Evolutionary conservation across 30 jellyfish, hydroid and myxozoan species (phyloP).

Genomic region (Catostylus mosaicus): DNA sequence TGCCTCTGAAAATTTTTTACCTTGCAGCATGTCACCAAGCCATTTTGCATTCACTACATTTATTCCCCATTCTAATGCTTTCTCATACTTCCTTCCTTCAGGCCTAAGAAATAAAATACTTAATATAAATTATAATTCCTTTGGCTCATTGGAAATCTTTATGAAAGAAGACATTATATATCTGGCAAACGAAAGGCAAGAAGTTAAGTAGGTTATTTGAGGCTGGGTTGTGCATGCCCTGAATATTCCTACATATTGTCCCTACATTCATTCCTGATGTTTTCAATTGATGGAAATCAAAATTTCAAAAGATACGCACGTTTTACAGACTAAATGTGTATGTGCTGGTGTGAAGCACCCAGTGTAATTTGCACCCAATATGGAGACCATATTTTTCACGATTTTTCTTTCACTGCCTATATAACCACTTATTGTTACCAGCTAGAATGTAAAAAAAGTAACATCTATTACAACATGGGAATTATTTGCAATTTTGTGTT

Average conservation of each 20-base stretch:
- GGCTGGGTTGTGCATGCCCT: too few relatives aligned
- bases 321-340: constrained; percentile 84
- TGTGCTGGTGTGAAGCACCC: constrained; percentile 89
- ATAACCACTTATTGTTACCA: constrained; percentile 89
- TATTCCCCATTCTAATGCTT: constrained; percentile 92
- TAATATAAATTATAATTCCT: too few relatives aligned
- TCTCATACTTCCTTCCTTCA: constrained; percentile 85
- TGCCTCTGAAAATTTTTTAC: constrained; percentile 42
- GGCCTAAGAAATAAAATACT: constrained; percentile 49
- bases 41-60: constrained; percentile 88
- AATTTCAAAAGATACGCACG: constrained; percentile 39
- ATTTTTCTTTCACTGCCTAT: constrained; percentile 72
- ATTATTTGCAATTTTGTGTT: neutral
- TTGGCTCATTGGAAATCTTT: too few relatives aligned
- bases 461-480: neutral
- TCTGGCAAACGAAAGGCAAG: too few relatives aligned
- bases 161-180: too few relatives aligned
- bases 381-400: constrained; percentile 85
- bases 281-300: too few relatives aligned
- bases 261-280: too few relatives aligned
- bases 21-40: constrained; percentile 97
- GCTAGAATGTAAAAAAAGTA: constrained; percentile 26
- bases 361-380: constrained; percentile 93
- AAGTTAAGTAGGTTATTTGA: too few relatives aligned
- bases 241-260: too few relatives aligned